Conservation (phyloP, 2,888 invertebrate genomes). For the Xestoiulus laeticollis region DNA sequence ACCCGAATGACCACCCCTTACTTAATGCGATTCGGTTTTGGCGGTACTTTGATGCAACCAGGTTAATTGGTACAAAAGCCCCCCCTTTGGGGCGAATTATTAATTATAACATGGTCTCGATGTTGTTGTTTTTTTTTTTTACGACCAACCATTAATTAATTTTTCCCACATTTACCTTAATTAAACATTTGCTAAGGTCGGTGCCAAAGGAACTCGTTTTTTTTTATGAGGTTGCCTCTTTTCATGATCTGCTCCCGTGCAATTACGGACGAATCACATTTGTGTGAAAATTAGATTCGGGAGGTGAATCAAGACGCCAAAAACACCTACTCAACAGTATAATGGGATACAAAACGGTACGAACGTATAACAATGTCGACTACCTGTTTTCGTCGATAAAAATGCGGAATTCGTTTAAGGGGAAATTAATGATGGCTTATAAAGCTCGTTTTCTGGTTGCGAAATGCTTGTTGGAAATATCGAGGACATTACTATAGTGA, state of each 20-base stretch:
- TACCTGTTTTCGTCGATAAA: not conserved
- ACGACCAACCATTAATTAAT: not conserved
- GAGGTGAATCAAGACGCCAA: not conserved
- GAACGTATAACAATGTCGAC: not conserved
- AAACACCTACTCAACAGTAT: not conserved
- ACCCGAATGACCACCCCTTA: not conserved
- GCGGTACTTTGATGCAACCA: not conserved
- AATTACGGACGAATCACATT: not conserved
- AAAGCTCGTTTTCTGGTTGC: not conserved
- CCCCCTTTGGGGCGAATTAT: conserved; percentile 27
- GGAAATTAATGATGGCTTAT: not conserved
- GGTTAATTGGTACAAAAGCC: not conserved
- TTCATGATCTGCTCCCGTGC: conserved; percentile 27
- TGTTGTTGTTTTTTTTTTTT: conserved; percentile 5
- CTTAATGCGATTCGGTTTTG: not conserved
- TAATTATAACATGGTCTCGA: conserved; percentile 16
- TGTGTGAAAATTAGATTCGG: not conserved
- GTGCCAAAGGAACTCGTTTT: not conserved
- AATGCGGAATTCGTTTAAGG: not conserved
- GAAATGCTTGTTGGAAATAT: not conserved
- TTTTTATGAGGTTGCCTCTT: conserved; percentile 15
- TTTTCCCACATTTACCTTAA: conserved; percentile 34
- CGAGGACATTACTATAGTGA: not conserved
- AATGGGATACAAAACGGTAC: not conserved
- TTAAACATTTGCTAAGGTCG: conserved; percentile 29